These are phyloP conservation scores for Aspidoscelis tigris DNA, from an alignment of 2,113 vertebrate genomes.

Conservation along the genomic window DNA sequence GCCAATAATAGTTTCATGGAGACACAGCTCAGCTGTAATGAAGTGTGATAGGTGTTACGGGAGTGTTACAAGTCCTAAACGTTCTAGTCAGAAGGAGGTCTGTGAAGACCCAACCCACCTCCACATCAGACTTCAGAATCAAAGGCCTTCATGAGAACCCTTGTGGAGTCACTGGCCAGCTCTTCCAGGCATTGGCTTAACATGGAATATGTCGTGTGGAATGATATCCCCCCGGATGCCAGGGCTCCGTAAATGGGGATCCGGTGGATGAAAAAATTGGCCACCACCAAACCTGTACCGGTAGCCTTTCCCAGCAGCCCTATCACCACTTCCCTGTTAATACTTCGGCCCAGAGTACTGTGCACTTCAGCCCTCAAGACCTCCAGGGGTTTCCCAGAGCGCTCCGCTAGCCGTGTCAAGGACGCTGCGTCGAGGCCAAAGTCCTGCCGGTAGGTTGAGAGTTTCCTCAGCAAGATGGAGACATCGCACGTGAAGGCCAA, in stretches of 20 bases:
- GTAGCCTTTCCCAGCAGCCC: conserved; percentile 58
- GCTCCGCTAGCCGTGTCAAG: conserved; percentile 17
- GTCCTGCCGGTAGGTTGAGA: conserved; percentile 60
- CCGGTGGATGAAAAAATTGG: conserved; percentile 55
- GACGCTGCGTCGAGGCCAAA: conserved; percentile 60
- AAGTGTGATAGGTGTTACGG: neutral
- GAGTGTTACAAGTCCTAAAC: neutral
- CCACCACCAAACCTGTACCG: conserved; percentile 2
- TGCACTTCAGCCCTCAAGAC: conserved; percentile 38
- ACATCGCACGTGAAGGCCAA: conserved; percentile 45
- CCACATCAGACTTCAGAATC: neutral
- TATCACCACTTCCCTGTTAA: conserved; percentile 18
- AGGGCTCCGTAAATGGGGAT: conserved; percentile 61
- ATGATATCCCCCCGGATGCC: conserved; percentile 34
- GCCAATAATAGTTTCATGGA: neutral
- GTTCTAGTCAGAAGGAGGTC: neutral
- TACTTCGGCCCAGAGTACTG: conserved; percentile 43
- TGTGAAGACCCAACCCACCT: too few relatives aligned
- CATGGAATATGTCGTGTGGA: conserved; percentile 52
- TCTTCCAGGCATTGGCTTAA: conserved; percentile 67
- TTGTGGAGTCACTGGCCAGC: conserved; percentile 56
- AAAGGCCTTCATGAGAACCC: conserved; percentile 16
- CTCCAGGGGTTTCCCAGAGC: conserved; percentile 53
- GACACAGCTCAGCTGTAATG: neutral
- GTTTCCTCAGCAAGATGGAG: conserved; percentile 55